These are phyloP conservation scores for Brachyopa scutellaris DNA, from an alignment of 2,888 invertebrate species.

Conservation along the genomic window DNA sequence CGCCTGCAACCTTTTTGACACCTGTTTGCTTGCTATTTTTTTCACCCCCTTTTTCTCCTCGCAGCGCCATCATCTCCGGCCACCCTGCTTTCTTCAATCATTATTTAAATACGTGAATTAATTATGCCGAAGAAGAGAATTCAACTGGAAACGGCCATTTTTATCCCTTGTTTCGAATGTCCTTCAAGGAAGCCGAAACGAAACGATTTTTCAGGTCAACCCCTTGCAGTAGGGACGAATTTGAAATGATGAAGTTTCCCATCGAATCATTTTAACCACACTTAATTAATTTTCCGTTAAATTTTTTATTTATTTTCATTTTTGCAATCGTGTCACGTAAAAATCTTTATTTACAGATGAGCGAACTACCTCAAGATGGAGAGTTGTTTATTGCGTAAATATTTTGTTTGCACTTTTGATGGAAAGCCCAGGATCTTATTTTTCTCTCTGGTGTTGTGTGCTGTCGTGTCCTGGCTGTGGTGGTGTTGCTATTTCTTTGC, in stretches of 20 bases:
- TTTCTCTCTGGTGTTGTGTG: background rate
- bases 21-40: too few species aligned
- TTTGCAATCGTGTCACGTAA: conserved; percentile 38
- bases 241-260: conserved; percentile 2
- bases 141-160: conserved; percentile 30
- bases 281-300: conserved; percentile 42
- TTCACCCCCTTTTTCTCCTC: too few species aligned
- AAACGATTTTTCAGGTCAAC: conserved; percentile 23
- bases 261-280: conserved; percentile 12
- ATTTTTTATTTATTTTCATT: background rate
- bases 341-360: conserved; percentile 49
- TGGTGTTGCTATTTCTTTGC: background rate
- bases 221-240: too few species aligned
- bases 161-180: background rate
- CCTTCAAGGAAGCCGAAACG: background rate
- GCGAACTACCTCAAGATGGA: conserved; percentile 22
- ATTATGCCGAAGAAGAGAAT: background rate
- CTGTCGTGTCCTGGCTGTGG: background rate
- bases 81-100: too few species aligned
- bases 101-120: background rate
- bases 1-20: too few species aligned
- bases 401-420: conserved; percentile 45
- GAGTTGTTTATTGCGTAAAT: conserved; percentile 20
- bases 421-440: conserved; percentile 1
- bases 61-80: too few species aligned